These are phyloP conservation scores for Sternotherus odoratus DNA, from an alignment of 2,797 vertebrate genomes.

Conservation along the genomic window DNA sequence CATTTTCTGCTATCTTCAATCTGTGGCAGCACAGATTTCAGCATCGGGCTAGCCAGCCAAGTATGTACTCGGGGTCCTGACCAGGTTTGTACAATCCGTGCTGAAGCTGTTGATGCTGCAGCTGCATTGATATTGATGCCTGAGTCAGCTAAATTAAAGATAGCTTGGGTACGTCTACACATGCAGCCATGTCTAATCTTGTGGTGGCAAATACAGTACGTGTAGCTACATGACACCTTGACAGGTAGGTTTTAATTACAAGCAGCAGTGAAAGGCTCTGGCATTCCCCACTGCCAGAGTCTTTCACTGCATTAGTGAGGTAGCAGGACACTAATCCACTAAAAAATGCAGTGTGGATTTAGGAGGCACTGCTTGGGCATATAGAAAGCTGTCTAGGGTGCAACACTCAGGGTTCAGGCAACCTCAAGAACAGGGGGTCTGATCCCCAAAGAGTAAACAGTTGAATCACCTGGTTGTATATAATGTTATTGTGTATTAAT, in stretches of 20 bases:
- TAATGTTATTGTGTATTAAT: too few species aligned
- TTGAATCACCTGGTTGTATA: too few species aligned
- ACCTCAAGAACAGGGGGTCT: too few species aligned
- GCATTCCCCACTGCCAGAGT: too few species aligned
- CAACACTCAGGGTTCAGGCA: too few species aligned
- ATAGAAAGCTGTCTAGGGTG: too few species aligned
- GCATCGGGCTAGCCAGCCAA: background rate
- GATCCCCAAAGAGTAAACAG: too few species aligned
- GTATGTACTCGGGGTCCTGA: background rate
- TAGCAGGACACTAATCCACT: too few species aligned
- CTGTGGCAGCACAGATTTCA: background rate
- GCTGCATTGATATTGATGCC: background rate
- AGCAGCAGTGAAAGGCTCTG: background rate
- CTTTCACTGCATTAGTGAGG: too few species aligned
- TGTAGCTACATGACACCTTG: background rate
- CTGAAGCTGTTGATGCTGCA: background rate
- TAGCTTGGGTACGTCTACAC: background rate
- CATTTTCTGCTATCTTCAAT: background rate
- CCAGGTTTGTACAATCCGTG: background rate
- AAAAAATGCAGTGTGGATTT: too few species aligned
- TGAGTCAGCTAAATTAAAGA: background rate
- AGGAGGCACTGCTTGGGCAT: too few species aligned
- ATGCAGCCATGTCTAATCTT: background rate
- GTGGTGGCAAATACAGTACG: background rate
- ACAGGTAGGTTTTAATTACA: background rate